Evolutionary conservation across 2,113 vertebrate species (phyloP), one percentile per base, ranked within the genome.

Genomic region (Falco punctatus): DNA sequence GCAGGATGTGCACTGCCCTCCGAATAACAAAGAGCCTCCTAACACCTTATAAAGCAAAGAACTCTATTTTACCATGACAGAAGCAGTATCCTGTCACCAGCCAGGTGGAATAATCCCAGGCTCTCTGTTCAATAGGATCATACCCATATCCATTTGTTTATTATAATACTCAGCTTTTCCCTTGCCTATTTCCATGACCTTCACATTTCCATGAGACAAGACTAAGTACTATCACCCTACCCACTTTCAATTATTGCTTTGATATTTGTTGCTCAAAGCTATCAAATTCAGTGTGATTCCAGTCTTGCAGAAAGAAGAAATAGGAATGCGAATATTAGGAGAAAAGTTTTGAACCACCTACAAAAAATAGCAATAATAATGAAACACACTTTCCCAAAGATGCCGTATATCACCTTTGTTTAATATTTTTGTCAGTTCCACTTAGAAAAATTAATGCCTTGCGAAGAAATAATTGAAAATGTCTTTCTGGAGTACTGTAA

Each of bases 341-440:
- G n/a, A 78, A 87, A 86, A 78, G 52, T 90, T 91, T 90, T 38
- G 33, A 94, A 55, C 46, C 51, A 64, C 22, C 13, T 70, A 66
- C 62, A 91, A 91, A 92, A 90, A 75, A 40, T 3, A 74, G 33
- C 55, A 83, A 66, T 70, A 87, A 44, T 20, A 88, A 85, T 14
- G 40, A 92, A 86, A 91, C 16, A 90, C 38, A 52, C 78, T 92
- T 91, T 78, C 58, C 77, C 79, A 95, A 87, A 95, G 51, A 87
- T 64, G 90, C 32, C 5, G 5, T 72, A 71, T 81, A 92, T 93
- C 96, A 95, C 82, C 84, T 97, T 95, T 93, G 78, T 91, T 97
- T 96, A 97, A 97, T 94, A 96, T 84, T 97, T 96, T 96, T 95
- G 91, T 93, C 62, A 69, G 65, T 94, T 96, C 67, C 42, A 40